Evolutionary conservation across 2,888 invertebrate species (phyloP).

Genomic region (Lithosia quadra): DNA sequence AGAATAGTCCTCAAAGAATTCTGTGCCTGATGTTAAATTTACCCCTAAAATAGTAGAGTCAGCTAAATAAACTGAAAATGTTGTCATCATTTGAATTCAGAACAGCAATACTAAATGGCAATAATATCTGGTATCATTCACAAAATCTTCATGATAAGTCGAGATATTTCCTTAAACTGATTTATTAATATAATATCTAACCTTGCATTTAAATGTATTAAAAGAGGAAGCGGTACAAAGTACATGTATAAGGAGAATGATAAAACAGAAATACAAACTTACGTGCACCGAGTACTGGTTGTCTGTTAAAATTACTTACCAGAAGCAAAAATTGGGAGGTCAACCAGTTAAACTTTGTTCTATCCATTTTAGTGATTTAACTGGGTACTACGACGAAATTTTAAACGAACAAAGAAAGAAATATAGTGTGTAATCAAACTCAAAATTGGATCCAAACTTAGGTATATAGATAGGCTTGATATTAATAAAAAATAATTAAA

Average conservation of each 20-base stretch:
- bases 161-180: constrained; percentile 5
- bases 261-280: constrained; percentile 6
- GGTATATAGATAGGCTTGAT: too few relatives aligned
- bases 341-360: constrained; percentile 29
- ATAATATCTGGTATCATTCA: neutral
- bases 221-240: constrained; percentile 6
- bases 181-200: constrained; percentile 1
- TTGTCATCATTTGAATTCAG: neutral
- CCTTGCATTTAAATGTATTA: constrained; percentile 10
- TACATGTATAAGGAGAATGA: constrained; percentile 9
- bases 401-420: too few relatives aligned
- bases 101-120: neutral
- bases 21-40: too few relatives aligned
- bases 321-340: constrained; percentile 30
- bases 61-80: neutral
- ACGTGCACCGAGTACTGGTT: constrained; percentile 1
- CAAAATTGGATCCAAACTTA: too few relatives aligned
- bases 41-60: too few relatives aligned
- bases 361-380: constrained; percentile 26
- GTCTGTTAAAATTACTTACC: constrained; percentile 18
- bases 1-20: too few relatives aligned
- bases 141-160: neutral
- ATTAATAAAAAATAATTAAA: too few relatives aligned
- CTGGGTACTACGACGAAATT: neutral
- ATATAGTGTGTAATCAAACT: too few relatives aligned